Conservation (phyloP, 2,113 vertebrate species). For the Corythoichthys haematopterus region DNA sequence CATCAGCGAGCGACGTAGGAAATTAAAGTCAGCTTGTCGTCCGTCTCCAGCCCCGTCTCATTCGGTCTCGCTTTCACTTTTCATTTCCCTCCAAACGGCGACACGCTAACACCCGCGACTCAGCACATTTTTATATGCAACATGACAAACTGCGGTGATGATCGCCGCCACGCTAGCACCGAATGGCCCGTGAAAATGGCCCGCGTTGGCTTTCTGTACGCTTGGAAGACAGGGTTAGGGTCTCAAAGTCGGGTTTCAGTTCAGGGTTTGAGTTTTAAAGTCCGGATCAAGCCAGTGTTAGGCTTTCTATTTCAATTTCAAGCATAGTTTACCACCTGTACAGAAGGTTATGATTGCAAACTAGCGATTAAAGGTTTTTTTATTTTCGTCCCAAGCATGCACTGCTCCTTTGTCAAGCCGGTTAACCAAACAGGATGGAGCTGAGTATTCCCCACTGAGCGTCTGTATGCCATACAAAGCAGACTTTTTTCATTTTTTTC, state of each 20-base stretch:
- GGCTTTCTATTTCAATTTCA: background rate
- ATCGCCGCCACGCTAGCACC: constrained; percentile 53
- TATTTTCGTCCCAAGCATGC: too few relatives aligned
- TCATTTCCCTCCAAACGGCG: background rate
- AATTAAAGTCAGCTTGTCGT: constrained; percentile 40
- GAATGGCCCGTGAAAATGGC: constrained; percentile 63
- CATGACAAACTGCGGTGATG: constrained; percentile 64
- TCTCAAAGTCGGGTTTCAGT: background rate
- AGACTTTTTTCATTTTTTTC: background rate
- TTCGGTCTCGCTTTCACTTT: constrained; percentile 13
- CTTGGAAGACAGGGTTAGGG: background rate
- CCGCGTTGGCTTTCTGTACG: constrained; percentile 17
- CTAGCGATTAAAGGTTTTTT: background rate
- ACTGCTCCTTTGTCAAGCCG: background rate
- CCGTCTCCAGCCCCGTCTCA: constrained; percentile 20
- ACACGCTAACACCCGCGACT: constrained; percentile 17
- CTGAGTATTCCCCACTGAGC: background rate
- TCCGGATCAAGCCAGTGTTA: background rate
- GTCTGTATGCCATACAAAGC: background rate
- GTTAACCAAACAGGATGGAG: background rate
- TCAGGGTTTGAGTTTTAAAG: background rate
- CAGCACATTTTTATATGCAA: constrained; percentile 59
- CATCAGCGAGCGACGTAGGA: constrained; percentile 37
- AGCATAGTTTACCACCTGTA: background rate
- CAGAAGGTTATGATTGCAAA: background rate